Conservation (phyloP, 1,140 invertebrate genomes). For the Tetragnatha versicolor region DNA sequence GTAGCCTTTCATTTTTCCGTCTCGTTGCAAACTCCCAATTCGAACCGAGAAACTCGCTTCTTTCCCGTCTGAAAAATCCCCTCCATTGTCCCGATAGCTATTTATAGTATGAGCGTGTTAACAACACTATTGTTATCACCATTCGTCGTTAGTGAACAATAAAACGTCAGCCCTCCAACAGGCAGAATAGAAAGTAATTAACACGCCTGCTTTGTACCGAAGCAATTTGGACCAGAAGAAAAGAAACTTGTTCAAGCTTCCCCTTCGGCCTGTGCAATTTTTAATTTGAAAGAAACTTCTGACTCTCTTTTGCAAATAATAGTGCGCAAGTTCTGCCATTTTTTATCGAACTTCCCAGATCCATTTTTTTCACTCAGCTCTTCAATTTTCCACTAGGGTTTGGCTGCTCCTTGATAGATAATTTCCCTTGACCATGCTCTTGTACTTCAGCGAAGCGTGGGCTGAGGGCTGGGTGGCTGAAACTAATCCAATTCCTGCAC, state of each 20-base stretch:
- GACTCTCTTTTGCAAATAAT: slow-evolving; percentile 19
- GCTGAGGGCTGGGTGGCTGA: too few species aligned
- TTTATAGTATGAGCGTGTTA: too few species aligned
- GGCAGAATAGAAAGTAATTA: slow-evolving; percentile 32
- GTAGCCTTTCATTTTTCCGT: too few species aligned
- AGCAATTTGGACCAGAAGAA: slow-evolving; percentile 1
- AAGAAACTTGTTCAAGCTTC: not conserved
- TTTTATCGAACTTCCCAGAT: not conserved
- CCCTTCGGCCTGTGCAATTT: not conserved
- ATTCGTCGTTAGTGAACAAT: too few species aligned
- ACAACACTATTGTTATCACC: too few species aligned
- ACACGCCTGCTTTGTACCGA: not conserved
- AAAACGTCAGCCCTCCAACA: not conserved
- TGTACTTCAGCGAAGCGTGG: too few species aligned
- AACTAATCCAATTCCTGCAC: slow-evolving; percentile 12
- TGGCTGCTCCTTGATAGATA: slow-evolving; percentile 6
- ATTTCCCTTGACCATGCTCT: slow-evolving; percentile 21
- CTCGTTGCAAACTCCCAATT: too few species aligned
- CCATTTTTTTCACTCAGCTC: not conserved
- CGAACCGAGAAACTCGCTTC: too few species aligned
- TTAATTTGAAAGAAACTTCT: slow-evolving; percentile 16
- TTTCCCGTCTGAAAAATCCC: too few species aligned
- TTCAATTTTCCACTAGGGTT: not conserved
- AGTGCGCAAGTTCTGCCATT: not conserved
- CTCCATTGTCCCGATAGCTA: too few species aligned